A percentile compares a stretch with the other conserved stretches of the same genome.
These are phyloP conservation scores for Lucinisca nassula DNA, from an alignment of 2,888 invertebrate genomes.

Conservation along the genomic window DNA sequence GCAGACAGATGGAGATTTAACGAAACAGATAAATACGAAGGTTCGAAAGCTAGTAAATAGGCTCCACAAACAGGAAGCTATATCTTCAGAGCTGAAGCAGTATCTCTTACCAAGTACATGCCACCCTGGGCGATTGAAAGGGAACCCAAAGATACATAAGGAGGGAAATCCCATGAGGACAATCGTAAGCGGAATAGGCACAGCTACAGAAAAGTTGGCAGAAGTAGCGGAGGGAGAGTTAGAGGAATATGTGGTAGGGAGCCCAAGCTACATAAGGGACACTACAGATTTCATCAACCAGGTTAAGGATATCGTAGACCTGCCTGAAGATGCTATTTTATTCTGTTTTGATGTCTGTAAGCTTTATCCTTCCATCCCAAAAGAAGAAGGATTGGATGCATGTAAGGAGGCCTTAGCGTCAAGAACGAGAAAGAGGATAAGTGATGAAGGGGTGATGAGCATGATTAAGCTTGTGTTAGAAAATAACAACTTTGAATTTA, in stretches of 20 bases:
- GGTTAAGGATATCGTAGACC: neutral
- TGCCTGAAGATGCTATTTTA: constrained; percentile 6
- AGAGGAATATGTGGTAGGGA: constrained; percentile 12
- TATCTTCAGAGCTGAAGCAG: constrained; percentile 18
- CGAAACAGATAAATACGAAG: neutral
- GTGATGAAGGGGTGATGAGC: neutral
- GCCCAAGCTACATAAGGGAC: constrained; percentile 15
- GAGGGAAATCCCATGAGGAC: constrained; percentile 2
- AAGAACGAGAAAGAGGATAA: constrained; percentile 8
- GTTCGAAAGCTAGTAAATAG: constrained; percentile 20
- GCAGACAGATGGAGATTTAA: neutral
- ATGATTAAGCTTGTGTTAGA: constrained; percentile 38
- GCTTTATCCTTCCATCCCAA: constrained; percentile 41
- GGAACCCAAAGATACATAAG: constrained; percentile 42
- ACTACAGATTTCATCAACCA: constrained; percentile 28
- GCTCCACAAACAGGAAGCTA: constrained; percentile 2
- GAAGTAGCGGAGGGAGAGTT: constrained; percentile 30
- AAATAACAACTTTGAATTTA: constrained; percentile 28
- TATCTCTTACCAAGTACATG: constrained; percentile 27
- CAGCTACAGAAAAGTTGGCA: constrained; percentile 37
- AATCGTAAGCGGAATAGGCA: constrained; percentile 25
- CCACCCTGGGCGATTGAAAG: constrained; percentile 21
- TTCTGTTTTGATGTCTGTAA: constrained; percentile 45
- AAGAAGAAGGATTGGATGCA: constrained; percentile 44
- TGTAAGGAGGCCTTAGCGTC: constrained; percentile 20